Percentiles rank a stretch among this genome's conserved stretches.
phyloP scores from a whole-genome alignment of 1,140 invertebrate species.

The Aporrectodea caliginosa region DNA sequence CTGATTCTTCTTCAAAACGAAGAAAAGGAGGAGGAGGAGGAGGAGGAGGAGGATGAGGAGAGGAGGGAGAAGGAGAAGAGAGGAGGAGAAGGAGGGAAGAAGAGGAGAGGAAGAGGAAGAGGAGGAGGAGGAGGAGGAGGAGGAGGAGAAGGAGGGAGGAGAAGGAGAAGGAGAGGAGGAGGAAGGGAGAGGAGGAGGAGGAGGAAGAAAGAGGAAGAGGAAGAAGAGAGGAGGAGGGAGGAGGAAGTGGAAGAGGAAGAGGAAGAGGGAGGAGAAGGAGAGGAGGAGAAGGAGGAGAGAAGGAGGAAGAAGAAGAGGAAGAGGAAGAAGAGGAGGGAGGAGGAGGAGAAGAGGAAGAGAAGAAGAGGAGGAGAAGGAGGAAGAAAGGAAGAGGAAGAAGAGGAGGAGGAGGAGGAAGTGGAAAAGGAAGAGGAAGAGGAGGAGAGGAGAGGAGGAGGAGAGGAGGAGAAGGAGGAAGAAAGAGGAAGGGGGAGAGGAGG shows the following conservation, averaged over 20 bases:
- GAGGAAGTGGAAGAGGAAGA: constrained; percentile 5
- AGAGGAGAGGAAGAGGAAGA: not conserved
- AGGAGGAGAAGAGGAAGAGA: not conserved
- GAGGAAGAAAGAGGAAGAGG: constrained; percentile 14
- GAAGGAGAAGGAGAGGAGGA: constrained; percentile 12
- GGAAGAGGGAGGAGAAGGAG: constrained; percentile 21
- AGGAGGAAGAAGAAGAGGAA: constrained; percentile 4
- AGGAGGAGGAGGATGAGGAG: too few relatives aligned
- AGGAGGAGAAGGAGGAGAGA: constrained; percentile 14
- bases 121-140: constrained; percentile 13
- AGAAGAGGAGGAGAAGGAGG: too few relatives aligned
- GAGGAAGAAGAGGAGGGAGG: not conserved
- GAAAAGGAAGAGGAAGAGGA: too few relatives aligned
- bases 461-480: too few relatives aligned
- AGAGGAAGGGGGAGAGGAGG: not conserved
- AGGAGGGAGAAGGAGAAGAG: constrained; percentile 15
- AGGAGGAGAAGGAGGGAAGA: not conserved
- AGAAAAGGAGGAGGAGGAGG: constrained; percentile 20
- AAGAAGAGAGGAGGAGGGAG: constrained; percentile 5
- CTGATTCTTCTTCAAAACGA: not conserved
- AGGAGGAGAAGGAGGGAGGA: constrained; percentile 8
- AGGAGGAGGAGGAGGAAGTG: too few relatives aligned
- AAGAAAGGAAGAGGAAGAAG: too few relatives aligned
- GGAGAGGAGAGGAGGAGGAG: too few relatives aligned
- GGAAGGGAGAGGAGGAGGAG: not conserved